Conservation (phyloP, 92 coral and sea anemone genomes). For the Siderastrea radians region DNA sequence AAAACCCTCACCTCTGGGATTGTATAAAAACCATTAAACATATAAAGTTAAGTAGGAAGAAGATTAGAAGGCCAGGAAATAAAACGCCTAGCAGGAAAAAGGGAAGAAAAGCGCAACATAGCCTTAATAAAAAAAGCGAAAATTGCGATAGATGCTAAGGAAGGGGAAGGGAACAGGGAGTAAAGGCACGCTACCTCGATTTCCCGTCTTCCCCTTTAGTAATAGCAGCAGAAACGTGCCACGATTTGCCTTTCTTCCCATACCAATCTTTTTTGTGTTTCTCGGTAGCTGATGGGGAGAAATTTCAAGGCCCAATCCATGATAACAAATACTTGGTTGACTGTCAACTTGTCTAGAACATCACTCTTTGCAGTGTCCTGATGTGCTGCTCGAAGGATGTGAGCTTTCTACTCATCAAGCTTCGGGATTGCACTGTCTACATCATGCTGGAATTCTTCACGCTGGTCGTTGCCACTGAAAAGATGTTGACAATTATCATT, state of each 20-base stretch:
- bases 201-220: constrained; percentile 13
- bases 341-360: constrained; percentile 6
- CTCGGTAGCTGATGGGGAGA: constrained; percentile 10
- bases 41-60: no score
- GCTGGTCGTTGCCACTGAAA: constrained; percentile 17
- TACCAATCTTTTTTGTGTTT: constrained; percentile 8
- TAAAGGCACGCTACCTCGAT: not conserved
- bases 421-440: constrained; percentile 17
- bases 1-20: no score
- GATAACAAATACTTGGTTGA: constrained; percentile 8
- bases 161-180: no score
- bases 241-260: constrained; percentile 11
- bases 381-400: constrained; percentile 25
- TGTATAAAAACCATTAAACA: no score
- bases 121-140: no score
- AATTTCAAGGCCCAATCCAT: constrained; percentile 29
- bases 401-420: constrained; percentile 42
- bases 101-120: no score
- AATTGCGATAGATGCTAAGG: no score
- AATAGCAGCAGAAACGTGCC: constrained; percentile 14
- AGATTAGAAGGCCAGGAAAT: no score
- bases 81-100: no score
- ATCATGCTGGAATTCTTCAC: constrained; percentile 22
- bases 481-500: not conserved
- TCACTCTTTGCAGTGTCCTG: constrained; percentile 32